These are phyloP conservation scores for Cryptoblepharus egeriae DNA, from an alignment of 2,797 vertebrate species.

Conservation along the genomic window DNA sequence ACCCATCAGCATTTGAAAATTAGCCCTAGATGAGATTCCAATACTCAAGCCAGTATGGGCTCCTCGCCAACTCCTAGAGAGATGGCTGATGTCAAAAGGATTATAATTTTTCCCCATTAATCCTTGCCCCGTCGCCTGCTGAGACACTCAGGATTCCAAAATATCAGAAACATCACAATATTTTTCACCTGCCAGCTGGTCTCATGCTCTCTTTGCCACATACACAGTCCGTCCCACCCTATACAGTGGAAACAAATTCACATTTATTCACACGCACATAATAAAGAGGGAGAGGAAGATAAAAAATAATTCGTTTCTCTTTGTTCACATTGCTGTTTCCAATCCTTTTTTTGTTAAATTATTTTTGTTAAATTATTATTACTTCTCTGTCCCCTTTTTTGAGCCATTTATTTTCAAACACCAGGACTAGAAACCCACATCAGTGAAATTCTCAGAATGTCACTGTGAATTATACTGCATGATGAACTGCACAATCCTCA, in stretches of 20 bases:
- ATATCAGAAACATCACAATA: rapidly evolving
- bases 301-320: not conserved
- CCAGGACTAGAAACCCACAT: not conserved
- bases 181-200: not conserved
- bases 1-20: constrained; percentile 82
- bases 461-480: too few species aligned
- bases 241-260: not conserved
- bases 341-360: too few species aligned
- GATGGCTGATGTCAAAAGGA: constrained; percentile 47
- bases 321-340: too few species aligned
- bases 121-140: not conserved
- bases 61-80: constrained; percentile 60
- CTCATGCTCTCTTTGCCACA: not conserved
- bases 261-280: not conserved
- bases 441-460: not conserved
- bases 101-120: constrained; percentile 63
- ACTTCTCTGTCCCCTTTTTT: not conserved
- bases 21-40: constrained; percentile 80
- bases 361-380: too few species aligned
- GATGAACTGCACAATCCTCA: too few species aligned
- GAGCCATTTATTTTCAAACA: too few species aligned
- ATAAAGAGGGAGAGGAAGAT: not conserved
- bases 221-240: rapidly evolving
- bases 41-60: constrained; percentile 68
- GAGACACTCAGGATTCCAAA: not conserved